A percentile compares a stretch with the other conserved stretches of the same genome.
These are phyloP conservation scores for Lucinisca nassula DNA, from an alignment of 2,888 invertebrate species.

Conservation along the genomic window DNA sequence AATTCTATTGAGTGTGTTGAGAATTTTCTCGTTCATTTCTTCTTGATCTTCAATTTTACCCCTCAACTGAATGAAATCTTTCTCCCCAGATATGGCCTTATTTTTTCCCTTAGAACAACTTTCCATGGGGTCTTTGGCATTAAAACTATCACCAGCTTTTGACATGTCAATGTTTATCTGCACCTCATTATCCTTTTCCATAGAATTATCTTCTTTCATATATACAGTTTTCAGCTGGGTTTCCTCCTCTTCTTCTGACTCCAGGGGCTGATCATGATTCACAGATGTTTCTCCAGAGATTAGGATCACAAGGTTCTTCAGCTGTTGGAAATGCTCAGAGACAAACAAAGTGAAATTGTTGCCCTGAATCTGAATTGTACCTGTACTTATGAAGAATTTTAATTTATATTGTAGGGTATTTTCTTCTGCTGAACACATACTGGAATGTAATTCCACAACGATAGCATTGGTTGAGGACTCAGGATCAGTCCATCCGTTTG, in stretches of 20 bases:
- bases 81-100: not conserved
- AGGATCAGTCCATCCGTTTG: not conserved
- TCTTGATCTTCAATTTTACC: not conserved
- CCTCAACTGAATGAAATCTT: not conserved
- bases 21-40: not conserved
- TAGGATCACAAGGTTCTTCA: not conserved
- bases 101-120: too few species aligned
- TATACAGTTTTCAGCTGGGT: too few species aligned
- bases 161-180: too few species aligned
- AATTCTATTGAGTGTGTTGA: not conserved
- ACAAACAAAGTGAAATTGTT: not conserved
- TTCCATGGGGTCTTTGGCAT: not conserved
- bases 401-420: not conserved
- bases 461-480: not conserved
- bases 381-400: not conserved
- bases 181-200: too few species aligned
- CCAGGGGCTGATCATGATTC: not conserved
- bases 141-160: too few species aligned
- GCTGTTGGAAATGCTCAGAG: not conserved
- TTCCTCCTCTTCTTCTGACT: not conserved
- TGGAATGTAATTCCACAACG: not conserved
- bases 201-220: too few species aligned
- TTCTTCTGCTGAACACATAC: not conserved
- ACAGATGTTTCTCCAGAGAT: not conserved
- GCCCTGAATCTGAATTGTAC: not conserved